Conservation (phyloP, 1,140 invertebrate species). For the Druon quercuslanigerum region DNA sequence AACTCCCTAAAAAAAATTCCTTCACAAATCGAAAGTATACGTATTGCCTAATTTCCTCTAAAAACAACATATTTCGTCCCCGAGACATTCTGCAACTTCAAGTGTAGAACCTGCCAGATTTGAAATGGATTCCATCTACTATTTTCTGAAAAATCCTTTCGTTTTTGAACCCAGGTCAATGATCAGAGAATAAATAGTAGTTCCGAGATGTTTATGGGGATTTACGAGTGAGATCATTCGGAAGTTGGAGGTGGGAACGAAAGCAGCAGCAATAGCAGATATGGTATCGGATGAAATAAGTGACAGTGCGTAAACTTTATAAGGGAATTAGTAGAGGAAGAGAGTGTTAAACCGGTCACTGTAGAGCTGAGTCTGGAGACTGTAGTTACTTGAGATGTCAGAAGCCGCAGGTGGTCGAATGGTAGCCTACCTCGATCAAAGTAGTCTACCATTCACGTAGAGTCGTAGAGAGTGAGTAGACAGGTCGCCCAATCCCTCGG, state of each 20-base stretch:
- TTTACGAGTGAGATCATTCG: not conserved
- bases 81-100: too few relatives aligned
- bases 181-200: too few relatives aligned
- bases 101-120: too few relatives aligned
- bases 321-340: constrained; percentile 54
- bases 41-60: too few relatives aligned
- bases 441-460: constrained; percentile 51
- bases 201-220: not conserved
- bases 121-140: too few relatives aligned
- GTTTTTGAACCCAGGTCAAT: too few relatives aligned
- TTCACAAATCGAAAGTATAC: too few relatives aligned
- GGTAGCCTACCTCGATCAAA: constrained; percentile 47
- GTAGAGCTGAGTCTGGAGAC: too few relatives aligned
- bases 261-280: not conserved
- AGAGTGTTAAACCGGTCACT: constrained; percentile 50
- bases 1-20: too few relatives aligned
- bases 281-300: constrained; percentile 43
- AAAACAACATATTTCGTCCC: too few relatives aligned
- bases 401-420: constrained; percentile 65
- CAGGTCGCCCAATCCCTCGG: constrained; percentile 56
- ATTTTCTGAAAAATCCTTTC: too few relatives aligned
- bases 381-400: constrained; percentile 63
- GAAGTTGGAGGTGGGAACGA: not conserved
- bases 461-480: constrained; percentile 44
- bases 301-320: constrained; percentile 56